A percentile compares a stretch with the other conserved stretches of the same genome.
These are phyloP conservation scores for Cinara cedri DNA, from an alignment of 2,888 invertebrate species.

Conservation along the genomic window DNA sequence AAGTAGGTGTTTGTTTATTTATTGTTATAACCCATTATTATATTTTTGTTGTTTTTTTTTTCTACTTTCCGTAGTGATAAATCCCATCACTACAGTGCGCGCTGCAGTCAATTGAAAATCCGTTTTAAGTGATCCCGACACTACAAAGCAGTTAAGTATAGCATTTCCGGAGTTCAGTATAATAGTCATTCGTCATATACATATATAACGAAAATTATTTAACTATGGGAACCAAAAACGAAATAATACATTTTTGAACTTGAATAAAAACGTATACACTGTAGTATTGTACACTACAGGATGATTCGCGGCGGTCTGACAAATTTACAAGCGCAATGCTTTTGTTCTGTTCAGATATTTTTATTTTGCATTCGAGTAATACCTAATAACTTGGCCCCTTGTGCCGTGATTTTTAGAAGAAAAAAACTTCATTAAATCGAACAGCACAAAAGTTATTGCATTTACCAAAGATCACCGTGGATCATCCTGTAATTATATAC, in stretches of 20 bases:
- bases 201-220: slow-evolving; percentile 24
- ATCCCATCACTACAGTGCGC: background rate
- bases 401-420: too few relatives aligned
- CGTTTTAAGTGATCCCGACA: slow-evolving; percentile 7
- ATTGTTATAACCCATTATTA: background rate
- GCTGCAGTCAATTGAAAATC: slow-evolving; percentile 12
- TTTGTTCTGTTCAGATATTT: too few relatives aligned
- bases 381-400: too few relatives aligned
- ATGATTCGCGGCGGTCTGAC: too few relatives aligned
- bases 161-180: slow-evolving; percentile 39
- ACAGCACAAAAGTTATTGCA: too few relatives aligned
- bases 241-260: slow-evolving; percentile 9
- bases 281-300: too few relatives aligned
- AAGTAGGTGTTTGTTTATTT: slow-evolving; percentile 7
- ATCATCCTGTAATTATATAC: too few relatives aligned
- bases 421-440: too few relatives aligned
- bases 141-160: slow-evolving; percentile 20
- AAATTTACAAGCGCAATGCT: too few relatives aligned
- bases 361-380: too few relatives aligned
- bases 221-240: slow-evolving; percentile 29
- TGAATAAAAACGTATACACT: background rate
- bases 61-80: background rate
- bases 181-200: background rate
- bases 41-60: background rate
- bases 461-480: too few relatives aligned